These are phyloP conservation scores for Philereme transversata DNA, from an alignment of 2,888 invertebrate species.

Conservation along the genomic window DNA sequence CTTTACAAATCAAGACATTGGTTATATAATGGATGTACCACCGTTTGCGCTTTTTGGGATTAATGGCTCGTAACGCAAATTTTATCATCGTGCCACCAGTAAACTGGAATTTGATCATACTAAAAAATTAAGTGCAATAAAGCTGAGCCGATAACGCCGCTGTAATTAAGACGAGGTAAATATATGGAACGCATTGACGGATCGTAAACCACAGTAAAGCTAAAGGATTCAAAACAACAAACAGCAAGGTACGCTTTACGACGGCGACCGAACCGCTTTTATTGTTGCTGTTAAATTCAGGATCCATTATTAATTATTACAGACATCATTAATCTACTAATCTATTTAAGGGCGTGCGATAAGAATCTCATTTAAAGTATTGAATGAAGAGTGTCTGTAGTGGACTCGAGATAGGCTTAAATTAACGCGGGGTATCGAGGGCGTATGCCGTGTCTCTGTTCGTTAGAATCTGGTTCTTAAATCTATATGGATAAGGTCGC, in stretches of 20 bases:
- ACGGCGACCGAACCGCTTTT: conserved; percentile 76
- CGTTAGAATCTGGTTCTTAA: conserved; percentile 30
- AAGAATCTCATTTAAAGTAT: conserved; percentile 85
- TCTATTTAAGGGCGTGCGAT: conserved; percentile 83
- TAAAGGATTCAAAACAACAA: conserved; percentile 79
- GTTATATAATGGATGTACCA: not conserved
- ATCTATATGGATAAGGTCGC: conserved; percentile 18
- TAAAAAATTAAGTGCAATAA: conserved; percentile 72
- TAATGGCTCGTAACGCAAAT: conserved; percentile 18
- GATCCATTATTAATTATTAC: conserved; percentile 84
- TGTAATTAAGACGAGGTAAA: conserved; percentile 80
- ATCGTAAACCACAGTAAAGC: conserved; percentile 79
- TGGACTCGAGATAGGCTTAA: conserved; percentile 82
- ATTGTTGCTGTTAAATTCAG: conserved; percentile 83
- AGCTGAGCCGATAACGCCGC: conserved; percentile 66
- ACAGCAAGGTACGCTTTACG: conserved; percentile 79
- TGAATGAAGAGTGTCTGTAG: conserved; percentile 83
- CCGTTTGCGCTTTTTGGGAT: conserved; percentile 10
- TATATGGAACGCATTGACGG: conserved; percentile 80
- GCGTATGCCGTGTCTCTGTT: conserved; percentile 27
- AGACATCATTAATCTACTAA: conserved; percentile 84
- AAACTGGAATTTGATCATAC: conserved; percentile 59
- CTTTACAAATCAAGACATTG: conserved; percentile 6
- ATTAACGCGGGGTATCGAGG: conserved; percentile 53
- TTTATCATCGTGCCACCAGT: conserved; percentile 34